Evolutionary conservation across 2,113 vertebrate genomes (phyloP).

Genomic region (Campylorhamphus procurvoides): DNA sequence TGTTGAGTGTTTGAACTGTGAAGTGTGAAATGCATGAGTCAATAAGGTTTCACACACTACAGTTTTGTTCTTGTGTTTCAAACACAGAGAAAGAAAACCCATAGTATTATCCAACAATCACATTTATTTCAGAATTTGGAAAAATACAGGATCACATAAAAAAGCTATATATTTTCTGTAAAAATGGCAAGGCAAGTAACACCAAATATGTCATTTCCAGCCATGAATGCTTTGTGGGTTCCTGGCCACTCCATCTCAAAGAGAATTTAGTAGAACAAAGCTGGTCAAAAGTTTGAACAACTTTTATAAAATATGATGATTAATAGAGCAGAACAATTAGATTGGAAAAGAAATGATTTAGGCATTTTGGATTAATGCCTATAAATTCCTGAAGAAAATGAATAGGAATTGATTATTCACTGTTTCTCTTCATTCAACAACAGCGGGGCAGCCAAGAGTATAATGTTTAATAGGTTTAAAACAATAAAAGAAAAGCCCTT

Average conservation of each 20-base stretch:
- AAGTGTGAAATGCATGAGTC: background rate
- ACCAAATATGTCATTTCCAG: background rate
- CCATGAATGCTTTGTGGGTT: background rate
- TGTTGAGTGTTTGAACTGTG: background rate
- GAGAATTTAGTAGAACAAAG: background rate
- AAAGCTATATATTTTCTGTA: background rate
- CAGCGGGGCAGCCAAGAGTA: conserved; percentile 11
- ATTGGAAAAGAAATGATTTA: conserved; percentile 29
- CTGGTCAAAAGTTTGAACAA: background rate
- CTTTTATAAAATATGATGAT: background rate
- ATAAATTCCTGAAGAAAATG: conserved; percentile 15
- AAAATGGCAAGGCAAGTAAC: background rate
- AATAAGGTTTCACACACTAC: background rate
- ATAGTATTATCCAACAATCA: background rate
- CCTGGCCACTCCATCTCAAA: background rate
- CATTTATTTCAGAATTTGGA: background rate
- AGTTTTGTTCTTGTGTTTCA: background rate
- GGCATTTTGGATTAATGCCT: background rate
- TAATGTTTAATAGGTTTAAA: conserved; percentile 16
- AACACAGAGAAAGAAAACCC: background rate
- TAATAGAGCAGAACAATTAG: conserved; percentile 8
- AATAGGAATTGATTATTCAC: conserved; percentile 49
- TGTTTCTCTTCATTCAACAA: background rate
- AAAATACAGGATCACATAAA: background rate
- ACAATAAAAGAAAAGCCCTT: background rate